A percentile compares a stretch with the other conserved stretches of the same genome.
Evolutionary conservation across 1,140 invertebrate genomes (phyloP).

Genomic region (Tachypleus tridentatus): DNA sequence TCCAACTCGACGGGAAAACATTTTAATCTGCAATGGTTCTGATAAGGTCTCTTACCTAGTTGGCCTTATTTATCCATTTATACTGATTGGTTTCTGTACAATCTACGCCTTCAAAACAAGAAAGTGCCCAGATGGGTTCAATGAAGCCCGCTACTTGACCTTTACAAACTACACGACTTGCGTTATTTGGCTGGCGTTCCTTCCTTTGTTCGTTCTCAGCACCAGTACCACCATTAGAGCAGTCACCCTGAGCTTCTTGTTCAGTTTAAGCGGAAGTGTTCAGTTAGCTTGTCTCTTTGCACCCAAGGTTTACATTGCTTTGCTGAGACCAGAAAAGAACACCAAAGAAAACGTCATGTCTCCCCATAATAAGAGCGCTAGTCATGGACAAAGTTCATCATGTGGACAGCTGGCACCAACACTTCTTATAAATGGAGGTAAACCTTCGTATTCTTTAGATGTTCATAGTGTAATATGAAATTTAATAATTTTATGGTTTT

Average conservation of each 20-base stretch:
- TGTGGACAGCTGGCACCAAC: no score
- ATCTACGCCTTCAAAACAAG: conserved; percentile 58
- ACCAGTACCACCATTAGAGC: conserved; percentile 36
- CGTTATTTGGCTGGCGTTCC: conserved; percentile 57
- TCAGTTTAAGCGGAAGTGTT: conserved; percentile 34
- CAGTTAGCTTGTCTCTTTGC: conserved; percentile 20
- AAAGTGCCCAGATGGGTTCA: conserved; percentile 63
- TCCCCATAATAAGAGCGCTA: neutral
- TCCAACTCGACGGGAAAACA: conserved; percentile 31
- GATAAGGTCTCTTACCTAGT: conserved; percentile 40
- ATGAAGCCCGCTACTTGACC: conserved; percentile 55
- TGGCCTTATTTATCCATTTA: conserved; percentile 42
- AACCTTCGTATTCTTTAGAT: no score
- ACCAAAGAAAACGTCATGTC: conserved; percentile 46
- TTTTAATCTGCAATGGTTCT: conserved; percentile 36
- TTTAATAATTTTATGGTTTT: no score
- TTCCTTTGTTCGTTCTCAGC: conserved; percentile 52
- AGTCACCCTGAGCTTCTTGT: conserved; percentile 41
- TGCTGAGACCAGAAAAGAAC: conserved; percentile 52
- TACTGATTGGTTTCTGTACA: conserved; percentile 47
- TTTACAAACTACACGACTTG: conserved; percentile 64
- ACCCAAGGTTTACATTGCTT: conserved; percentile 45
- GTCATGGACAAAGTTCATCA: neutral
- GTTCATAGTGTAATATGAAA: no score
- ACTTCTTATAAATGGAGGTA: no score